phyloP scores from a whole-genome alignment of 2,888 invertebrate genomes.

The Hymenopus coronatus region DNA sequence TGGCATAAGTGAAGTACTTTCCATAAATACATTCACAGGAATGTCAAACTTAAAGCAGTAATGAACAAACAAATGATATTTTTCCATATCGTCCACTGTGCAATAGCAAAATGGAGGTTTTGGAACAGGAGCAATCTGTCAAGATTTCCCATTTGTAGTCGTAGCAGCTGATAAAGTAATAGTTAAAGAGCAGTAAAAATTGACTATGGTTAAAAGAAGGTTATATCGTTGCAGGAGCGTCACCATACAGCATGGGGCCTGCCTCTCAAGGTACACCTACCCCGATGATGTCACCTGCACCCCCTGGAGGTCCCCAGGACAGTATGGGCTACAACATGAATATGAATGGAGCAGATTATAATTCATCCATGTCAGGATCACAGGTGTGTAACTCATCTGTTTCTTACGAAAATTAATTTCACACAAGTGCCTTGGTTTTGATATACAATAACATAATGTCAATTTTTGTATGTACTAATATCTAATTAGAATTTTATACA shows the following conservation, averaged over 20 bases:
- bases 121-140: background rate
- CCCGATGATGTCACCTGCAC: slow-evolving; percentile 93
- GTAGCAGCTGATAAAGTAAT: background rate
- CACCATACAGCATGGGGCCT: slow-evolving; percentile 80
- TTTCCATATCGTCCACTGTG: too few relatives aligned
- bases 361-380: slow-evolving; percentile 53
- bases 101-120: background rate
- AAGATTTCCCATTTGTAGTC: background rate
- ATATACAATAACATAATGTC: too few relatives aligned
- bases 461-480: too few relatives aligned
- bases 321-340: slow-evolving; percentile 92
- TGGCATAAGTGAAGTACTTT: too few relatives aligned
- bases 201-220: background rate
- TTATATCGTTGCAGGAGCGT: slow-evolving; percentile 58
- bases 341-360: slow-evolving; percentile 83
- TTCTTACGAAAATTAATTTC: too few relatives aligned
- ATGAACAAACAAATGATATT: too few relatives aligned
- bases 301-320: slow-evolving; percentile 71
- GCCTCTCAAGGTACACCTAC: slow-evolving; percentile 87
- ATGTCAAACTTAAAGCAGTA: too few relatives aligned
- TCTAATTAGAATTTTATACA: too few relatives aligned
- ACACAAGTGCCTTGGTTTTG: too few relatives aligned
- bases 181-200: background rate
- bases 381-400: slow-evolving; percentile 41
- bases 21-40: too few relatives aligned